Evolutionary conservation across 2,797 vertebrate species (phyloP).

Genomic region (Distichodus sexfasciatus): DNA sequence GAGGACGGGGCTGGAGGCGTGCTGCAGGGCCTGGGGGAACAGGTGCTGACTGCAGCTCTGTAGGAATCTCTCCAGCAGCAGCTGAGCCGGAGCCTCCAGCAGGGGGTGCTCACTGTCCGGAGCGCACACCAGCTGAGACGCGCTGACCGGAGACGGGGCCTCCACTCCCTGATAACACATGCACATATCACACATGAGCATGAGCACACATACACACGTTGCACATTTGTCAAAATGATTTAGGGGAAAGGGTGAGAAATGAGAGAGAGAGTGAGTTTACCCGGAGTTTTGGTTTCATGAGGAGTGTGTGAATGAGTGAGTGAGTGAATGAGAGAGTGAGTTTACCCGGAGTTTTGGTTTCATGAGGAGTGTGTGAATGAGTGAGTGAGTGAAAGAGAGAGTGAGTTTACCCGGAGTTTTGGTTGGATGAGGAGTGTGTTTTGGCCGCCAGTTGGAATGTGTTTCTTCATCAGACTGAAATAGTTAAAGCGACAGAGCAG

Average conservation of each 20-base stretch:
- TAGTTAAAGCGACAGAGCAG: constrained; percentile 95
- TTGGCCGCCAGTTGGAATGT: constrained; percentile 89
- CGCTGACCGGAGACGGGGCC: constrained; percentile 76
- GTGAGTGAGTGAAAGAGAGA: no score
- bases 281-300: constrained; percentile 90
- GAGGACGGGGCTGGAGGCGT: constrained; percentile 87
- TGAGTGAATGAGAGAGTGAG: no score
- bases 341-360: constrained; percentile 91
- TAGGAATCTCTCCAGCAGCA: constrained; percentile 94
- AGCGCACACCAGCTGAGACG: constrained; percentile 92
- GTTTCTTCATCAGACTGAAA: constrained; percentile 98
- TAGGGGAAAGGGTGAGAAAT: no score
- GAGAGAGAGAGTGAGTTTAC: no score
- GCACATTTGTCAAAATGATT: no score
- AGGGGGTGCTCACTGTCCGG: constrained; percentile 96
- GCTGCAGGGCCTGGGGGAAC: constrained; percentile 88
- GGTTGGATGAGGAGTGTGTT: constrained; percentile 90
- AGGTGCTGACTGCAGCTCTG: constrained; percentile 88
- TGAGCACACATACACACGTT: constrained; percentile 9
- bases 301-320: no score
- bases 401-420: constrained; percentile 84
- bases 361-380: constrained; percentile 86
- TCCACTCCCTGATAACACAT: constrained; percentile 79
- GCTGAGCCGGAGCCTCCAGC: constrained; percentile 91
- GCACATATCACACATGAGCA: no score